Conservation (phyloP, 2,797 vertebrate species). For the Sebastolobus alascanus region DNA sequence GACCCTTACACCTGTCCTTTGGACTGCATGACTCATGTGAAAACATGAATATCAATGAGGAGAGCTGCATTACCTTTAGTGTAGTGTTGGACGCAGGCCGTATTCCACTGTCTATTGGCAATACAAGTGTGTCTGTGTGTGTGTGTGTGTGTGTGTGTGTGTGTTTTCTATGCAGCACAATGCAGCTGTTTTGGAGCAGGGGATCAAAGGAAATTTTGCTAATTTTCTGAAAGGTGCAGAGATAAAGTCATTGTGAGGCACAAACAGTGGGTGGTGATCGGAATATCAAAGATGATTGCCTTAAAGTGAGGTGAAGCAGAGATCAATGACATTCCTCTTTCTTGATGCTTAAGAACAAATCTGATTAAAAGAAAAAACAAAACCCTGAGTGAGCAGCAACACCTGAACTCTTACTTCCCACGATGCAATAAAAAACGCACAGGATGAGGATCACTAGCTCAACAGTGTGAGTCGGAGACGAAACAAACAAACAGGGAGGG, state of each 20-base stretch:
- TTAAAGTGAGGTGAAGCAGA: constrained; percentile 39
- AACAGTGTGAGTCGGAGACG: constrained; percentile 17
- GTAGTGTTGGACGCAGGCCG: neutral
- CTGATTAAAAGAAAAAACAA: constrained; percentile 16
- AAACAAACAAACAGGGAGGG: constrained; percentile 35
- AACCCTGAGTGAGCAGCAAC: constrained; percentile 1
- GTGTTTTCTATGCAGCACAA: constrained; percentile 5
- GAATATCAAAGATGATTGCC: constrained; percentile 40
- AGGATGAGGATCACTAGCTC: constrained; percentile 27
- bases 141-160: too few relatives aligned
- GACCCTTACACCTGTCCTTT: constrained; percentile 1
- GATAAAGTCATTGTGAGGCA: constrained; percentile 45
- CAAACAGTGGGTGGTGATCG: constrained; percentile 31
- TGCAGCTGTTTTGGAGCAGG: constrained; percentile 44
- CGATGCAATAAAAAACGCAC: constrained; percentile 42
- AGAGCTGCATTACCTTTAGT: neutral
- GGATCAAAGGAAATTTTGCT: constrained; percentile 33
- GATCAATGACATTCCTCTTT: constrained; percentile 3
- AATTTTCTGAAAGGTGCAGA: constrained; percentile 38
- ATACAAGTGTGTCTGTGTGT: neutral
- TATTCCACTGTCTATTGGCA: neutral
- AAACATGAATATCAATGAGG: constrained; percentile 36
- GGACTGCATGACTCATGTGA: neutral
- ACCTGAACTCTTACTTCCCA: constrained; percentile 23
- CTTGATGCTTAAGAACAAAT: constrained; percentile 19